Base-by-base conservation (phyloP, 2,888 invertebrate genomes). In the Perdita meconis region DNA sequence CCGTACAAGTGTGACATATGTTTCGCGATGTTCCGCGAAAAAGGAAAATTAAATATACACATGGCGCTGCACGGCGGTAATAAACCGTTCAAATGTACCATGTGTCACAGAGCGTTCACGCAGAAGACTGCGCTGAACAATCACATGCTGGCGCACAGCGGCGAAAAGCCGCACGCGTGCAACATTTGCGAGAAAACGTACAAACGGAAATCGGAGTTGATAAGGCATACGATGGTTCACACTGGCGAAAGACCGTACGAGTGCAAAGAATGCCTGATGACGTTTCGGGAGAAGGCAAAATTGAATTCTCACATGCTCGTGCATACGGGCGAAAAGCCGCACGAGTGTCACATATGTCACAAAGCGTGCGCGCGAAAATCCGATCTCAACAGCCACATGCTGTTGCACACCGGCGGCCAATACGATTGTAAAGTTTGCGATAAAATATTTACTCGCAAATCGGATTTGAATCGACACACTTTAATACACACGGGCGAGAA, bases 221-320 rank as follows among this genome's bases (percentile, higher is more conserved):
- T 91, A 38, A 85, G 92, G 51, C 92, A 92, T 74, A 87, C 88
- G 10, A 91, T 92, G 92, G 91, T 92, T 0, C 92, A 92, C 60
- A 92, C 91, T 1, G 92, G 91, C 2, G 91, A 90, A 80, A 77
- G 91, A 38, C 91, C 91, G 0, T 91, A 92, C 64, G 92, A 92
- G 68, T 92, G 92, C 65, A 91, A 91, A 75, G 92, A 92, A 64
- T 92, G 92, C 53, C 78, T 91, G 8, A 92, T 91, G 92, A 91
- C 91, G 4, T 92, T 92, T 65, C 84, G 92, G 0, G 92, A 92
- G 65, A 92, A 91, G 42, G 90, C 91, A 1, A 92, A 92, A 66
- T 71, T 92, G 2, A 92, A 92, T 79, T 91, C 92, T 1, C 92
- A 92, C 65, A 91, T 92, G 92, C 69, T 92, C 2, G 92, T 92